Base-by-base conservation (phyloP, 2,888 invertebrate genomes). In the Thysanoteuthis rhombus region DNA sequence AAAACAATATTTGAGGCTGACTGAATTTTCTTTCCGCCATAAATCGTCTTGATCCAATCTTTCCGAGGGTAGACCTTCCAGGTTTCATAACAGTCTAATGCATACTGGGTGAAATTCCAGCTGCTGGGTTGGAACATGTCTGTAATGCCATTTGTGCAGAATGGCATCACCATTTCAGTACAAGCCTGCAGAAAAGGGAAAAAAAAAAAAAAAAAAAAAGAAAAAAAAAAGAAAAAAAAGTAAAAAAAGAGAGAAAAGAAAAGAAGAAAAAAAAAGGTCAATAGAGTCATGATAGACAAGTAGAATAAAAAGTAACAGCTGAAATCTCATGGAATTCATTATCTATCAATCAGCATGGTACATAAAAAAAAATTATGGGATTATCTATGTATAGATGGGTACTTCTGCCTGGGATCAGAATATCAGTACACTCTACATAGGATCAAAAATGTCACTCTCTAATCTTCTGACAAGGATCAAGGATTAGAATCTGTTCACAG, bases 111-210 rank as follows among this genome's bases (percentile, higher is more conserved):
- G 92, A 96, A 95, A 94, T 97, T 95, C 99, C 99, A 99, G 0
- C 97, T 96, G 0, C 96, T 94, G 1, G 98, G 98, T 96, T 98
- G 98, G 96, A 99, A 99, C 98, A 99, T 99, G 96, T 98, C 99
- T 25, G 98, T 97, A 1, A 97, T 97, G 90, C 98, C 98, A 95
- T 98, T 98, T 22, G 98, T 97, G 97, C 99, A 99, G 97, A 98
- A 98, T 0, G 99, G 99, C 98, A 99, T 99, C 94, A 99, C 98
- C 98, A 99, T 99, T 97, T 99, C 99, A 42, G 99, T 99, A 96
- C 99, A 99, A 0, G 98, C 98, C 98, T 99, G 97, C 1, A 45
- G 42, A n/a, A n/a, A n/a, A n/a, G n/a, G 89, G 90, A 92, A n/a
- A 93, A 47, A 42, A 32, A 39, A 90, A 22, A 90, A 28, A 58